Evolutionary conservation across 2,797 vertebrate genomes (phyloP).

Genomic region (Pelobates cultripes): DNA sequence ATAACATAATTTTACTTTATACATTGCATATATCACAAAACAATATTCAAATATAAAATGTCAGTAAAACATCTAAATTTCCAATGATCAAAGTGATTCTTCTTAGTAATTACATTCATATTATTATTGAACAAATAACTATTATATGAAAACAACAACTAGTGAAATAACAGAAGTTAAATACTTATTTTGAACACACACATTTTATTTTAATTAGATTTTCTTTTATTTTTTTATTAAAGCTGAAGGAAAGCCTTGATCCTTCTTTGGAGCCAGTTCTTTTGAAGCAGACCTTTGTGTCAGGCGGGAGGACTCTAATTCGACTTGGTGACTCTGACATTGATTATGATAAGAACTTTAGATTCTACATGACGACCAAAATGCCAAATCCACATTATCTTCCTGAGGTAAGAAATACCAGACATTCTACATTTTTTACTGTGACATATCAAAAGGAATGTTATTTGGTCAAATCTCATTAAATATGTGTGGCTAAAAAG

Average conservation of each 20-base stretch:
- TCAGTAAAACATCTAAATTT: too few relatives aligned
- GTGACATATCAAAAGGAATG: slow-evolving; percentile 1
- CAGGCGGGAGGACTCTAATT: slow-evolving; percentile 81
- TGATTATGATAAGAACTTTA: slow-evolving; percentile 86
- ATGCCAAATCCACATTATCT: slow-evolving; percentile 89
- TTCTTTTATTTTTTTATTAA: slow-evolving; percentile 29
- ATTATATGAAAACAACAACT: too few relatives aligned
- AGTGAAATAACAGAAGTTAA: background rate
- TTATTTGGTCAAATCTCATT: background rate
- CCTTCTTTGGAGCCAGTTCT: slow-evolving; percentile 85
- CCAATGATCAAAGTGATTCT: too few relatives aligned
- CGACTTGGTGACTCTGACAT: slow-evolving; percentile 86
- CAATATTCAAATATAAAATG: too few relatives aligned
- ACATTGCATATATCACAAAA: too few relatives aligned
- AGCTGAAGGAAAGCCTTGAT: slow-evolving; percentile 85
- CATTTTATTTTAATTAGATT: background rate
- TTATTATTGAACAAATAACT: too few relatives aligned
- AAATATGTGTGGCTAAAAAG: background rate
- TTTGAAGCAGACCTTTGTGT: slow-evolving; percentile 83
- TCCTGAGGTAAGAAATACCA: slow-evolving; percentile 76
- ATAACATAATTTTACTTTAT: too few relatives aligned
- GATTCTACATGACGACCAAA: slow-evolving; percentile 90
- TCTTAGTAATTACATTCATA: too few relatives aligned
- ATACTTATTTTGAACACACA: background rate
- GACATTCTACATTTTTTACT: background rate